Conservation (phyloP, 2,113 vertebrate species). For the Ancistrus triradiatus region DNA sequence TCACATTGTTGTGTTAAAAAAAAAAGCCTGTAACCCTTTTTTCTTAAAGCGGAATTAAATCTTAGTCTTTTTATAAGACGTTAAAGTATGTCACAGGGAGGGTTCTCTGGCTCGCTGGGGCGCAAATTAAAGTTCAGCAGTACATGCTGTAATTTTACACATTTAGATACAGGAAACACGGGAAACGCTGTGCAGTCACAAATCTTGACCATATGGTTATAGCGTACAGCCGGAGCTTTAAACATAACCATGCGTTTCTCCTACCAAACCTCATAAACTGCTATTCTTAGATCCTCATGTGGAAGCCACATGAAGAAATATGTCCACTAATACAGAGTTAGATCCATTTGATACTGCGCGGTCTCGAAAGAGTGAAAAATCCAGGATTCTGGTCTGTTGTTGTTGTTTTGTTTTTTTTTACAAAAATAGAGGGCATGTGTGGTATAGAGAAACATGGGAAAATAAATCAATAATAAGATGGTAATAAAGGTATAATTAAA, state of each 20-base stretch:
- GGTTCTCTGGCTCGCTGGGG: not conserved
- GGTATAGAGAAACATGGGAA: no score
- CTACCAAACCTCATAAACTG: conserved; percentile 12
- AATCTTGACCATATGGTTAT: not conserved
- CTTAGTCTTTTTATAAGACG: not conserved
- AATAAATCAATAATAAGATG: no score
- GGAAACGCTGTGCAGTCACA: not conserved
- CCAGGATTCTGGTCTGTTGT: no score
- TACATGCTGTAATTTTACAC: conserved; percentile 12
- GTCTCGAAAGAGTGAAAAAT: not conserved
- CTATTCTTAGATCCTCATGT: conserved; percentile 12
- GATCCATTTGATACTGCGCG: not conserved
- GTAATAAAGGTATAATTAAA: no score
- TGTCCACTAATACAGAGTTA: not conserved
- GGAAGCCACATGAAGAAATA: not conserved
- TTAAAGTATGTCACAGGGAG: not conserved
- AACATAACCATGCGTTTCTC: conserved; percentile 9
- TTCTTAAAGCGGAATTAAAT: conserved; percentile 5
- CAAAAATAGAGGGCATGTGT: no score
- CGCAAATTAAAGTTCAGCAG: not conserved
- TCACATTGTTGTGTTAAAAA: not conserved
- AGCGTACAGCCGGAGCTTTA: not conserved
- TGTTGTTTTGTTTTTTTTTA: no score
- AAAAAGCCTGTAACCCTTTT: conserved; percentile 4
- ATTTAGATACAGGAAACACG: not conserved